Percentiles rank a stretch among this genome's conserved stretches.
Conservation (phyloP, 2,888 invertebrate genomes). For the Ormyrus thymus region DNA sequence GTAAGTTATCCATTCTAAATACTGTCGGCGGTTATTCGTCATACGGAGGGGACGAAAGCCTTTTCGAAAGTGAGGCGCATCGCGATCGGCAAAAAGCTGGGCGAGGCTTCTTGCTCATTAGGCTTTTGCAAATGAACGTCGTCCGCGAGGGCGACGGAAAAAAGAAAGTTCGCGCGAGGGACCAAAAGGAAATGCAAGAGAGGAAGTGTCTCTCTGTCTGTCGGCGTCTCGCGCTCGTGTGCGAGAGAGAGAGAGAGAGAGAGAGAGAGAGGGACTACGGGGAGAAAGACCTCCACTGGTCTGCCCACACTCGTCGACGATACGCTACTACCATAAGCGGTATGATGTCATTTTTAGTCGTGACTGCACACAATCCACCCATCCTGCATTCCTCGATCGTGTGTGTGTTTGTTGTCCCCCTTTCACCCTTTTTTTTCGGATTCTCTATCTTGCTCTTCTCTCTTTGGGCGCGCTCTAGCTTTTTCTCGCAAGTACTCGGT, state of each 20-base stretch:
- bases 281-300: constrained; percentile 57
- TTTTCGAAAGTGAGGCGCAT: constrained; percentile 1
- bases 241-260: too few species aligned
- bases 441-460: constrained; percentile 12
- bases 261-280: too few species aligned
- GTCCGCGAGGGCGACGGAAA: neutral
- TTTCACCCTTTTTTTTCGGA: constrained; percentile 50
- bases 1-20: constrained; percentile 31
- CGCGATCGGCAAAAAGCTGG: constrained; percentile 3
- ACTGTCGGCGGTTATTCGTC: constrained; percentile 14
- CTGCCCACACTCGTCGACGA: constrained; percentile 65
- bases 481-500: constrained; percentile 18
- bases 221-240: constrained; percentile 3
- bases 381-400: constrained; percentile 67
- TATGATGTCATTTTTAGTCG: constrained; percentile 69
- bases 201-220: constrained; percentile 35
- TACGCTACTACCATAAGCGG: constrained; percentile 63
- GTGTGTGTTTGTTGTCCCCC: constrained; percentile 53
- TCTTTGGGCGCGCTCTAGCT: constrained; percentile 43
- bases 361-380: constrained; percentile 65
- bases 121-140: constrained; percentile 22
- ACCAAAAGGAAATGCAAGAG: constrained; percentile 23
- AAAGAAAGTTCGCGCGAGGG: constrained; percentile 19
- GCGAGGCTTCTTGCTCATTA: constrained; percentile 50
- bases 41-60: constrained; percentile 4